A percentile compares a stretch with the other conserved stretches of the same genome.
Conservation (phyloP, 2,113 vertebrate species). For the Pituophis catenifer region DNA sequence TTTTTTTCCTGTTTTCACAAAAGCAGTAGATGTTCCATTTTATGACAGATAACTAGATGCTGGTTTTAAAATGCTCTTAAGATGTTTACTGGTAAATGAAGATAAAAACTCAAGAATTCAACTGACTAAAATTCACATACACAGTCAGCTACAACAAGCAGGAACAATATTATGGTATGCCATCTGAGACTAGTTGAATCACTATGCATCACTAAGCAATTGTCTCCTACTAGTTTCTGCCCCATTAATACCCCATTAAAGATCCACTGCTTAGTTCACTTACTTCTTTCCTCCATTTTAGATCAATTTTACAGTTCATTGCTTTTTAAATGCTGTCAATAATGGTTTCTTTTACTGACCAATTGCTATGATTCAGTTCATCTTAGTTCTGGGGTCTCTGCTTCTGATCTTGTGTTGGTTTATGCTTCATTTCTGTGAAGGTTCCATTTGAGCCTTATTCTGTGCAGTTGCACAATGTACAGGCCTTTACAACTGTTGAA, state of each 20-base stretch:
- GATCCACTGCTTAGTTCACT: background rate
- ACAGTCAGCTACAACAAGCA: background rate
- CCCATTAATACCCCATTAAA: background rate
- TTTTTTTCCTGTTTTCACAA: background rate
- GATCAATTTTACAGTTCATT: background rate
- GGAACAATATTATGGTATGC: background rate
- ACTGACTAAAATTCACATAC: background rate
- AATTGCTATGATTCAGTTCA: background rate
- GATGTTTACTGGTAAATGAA: background rate
- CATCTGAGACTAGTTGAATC: background rate
- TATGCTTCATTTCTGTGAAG: background rate
- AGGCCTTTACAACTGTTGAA: background rate
- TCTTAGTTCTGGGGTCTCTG: background rate
- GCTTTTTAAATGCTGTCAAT: background rate
- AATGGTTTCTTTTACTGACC: background rate
- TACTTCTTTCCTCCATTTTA: background rate
- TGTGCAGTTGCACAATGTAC: background rate
- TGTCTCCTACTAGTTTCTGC: background rate
- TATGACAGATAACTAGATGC: background rate
- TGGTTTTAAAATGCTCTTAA: constrained; percentile 13
- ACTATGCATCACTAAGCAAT: background rate
- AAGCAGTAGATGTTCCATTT: constrained; percentile 16
- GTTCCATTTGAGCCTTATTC: background rate
- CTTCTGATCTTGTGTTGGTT: background rate
- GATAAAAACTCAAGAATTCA: background rate